Evolutionary conservation across 2,113 vertebrate species (phyloP), one percentile per base, ranked within the genome.

Genomic region (Leuciscus idus): DNA sequence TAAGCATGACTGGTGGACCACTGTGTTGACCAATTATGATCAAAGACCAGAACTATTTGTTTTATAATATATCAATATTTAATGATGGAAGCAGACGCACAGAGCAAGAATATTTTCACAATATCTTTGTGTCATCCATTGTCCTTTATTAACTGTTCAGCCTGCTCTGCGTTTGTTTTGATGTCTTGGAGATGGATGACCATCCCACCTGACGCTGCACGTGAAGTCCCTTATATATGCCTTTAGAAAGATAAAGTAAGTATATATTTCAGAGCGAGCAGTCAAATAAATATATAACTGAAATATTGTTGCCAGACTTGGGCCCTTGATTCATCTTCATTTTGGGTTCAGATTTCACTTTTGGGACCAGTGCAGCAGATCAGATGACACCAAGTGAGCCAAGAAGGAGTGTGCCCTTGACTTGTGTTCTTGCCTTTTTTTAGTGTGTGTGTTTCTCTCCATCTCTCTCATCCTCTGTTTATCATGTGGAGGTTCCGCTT

Each of bases 371-470:
- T 43, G 66, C 33, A 13, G 75, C 46, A 74, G 80, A 87, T 74
- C 75, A 87, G 75, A 70, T 85, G 84, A 86, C 86, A 83, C 62
- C 80, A 55, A 81, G 46, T n/a, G 48, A 46, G 75, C 80, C 81
- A 84, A 86, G 81, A 64, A 68, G 70, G 66, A 85, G 81, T 46
- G n/a, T 85, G 87, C 57, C 84, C 74, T 87, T 90, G 75, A 75
- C 85, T 55, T 62, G 46, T 72, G 39, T 78, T 39, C 28, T 15
- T 82, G 23, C 59, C 2, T 52, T 55, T 13, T 84, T 19, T 64
- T 48, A 81, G n/a, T 70, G 46, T 82, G 21, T 84, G 59, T 11
- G 48, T 73, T 43, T 52, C 30, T 72, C 6, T 52, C 61, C 84
- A 17, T 55, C 28, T 61, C 33, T 46, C 52, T 73, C 77, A 70